These are phyloP conservation scores for Tanypteryx hageni DNA, from an alignment of 2,888 invertebrate species.

Conservation along the genomic window DNA sequence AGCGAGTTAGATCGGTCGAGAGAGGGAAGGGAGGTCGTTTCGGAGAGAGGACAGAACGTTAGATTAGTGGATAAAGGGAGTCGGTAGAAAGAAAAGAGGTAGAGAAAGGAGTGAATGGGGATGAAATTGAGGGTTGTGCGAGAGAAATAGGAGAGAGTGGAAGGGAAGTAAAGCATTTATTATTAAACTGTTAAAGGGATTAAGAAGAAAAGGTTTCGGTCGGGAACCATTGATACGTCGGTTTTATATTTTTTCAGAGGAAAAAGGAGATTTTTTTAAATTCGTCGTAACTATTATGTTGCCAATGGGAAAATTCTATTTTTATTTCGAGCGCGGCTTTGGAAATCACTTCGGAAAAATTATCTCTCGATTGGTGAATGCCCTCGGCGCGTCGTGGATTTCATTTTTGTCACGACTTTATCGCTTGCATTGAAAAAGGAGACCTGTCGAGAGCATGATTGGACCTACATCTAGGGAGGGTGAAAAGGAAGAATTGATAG, in stretches of 20 bases:
- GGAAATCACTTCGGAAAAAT: not conserved
- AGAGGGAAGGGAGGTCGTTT: not conserved
- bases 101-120: not conserved
- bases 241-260: too few species aligned
- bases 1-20: not conserved
- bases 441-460: not conserved
- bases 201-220: too few species aligned
- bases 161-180: too few species aligned
- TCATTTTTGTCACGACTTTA: not conserved
- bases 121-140: not conserved
- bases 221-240: too few species aligned
- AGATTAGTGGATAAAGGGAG: conserved; percentile 1
- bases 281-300: too few species aligned
- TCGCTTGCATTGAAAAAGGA: not conserved
- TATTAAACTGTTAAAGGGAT: too few species aligned
- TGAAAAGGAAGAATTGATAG: not conserved
- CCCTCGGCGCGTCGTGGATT: not conserved
- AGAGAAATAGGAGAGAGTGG: not conserved
- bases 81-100: not conserved
- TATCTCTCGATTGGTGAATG: not conserved
- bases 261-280: too few species aligned
- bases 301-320: too few species aligned
- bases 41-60: not conserved
- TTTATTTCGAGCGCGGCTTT: not conserved
- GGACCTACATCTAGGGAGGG: not conserved